Conservation (phyloP, 2,888 invertebrate species). For the Oasisia sp. region DNA sequence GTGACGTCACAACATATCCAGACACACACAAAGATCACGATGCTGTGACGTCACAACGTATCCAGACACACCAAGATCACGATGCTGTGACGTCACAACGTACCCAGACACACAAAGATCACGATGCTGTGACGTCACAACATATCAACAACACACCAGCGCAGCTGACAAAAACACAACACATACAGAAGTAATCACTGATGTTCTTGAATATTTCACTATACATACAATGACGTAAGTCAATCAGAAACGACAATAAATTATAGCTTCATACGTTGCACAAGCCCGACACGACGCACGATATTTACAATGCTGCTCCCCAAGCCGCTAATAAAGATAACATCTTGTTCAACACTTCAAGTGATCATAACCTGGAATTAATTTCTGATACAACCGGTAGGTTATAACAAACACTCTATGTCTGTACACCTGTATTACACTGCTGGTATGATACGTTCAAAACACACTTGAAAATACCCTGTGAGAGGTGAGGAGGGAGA, state of each 20-base stretch:
- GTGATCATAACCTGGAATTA: background rate
- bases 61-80: too few relatives aligned
- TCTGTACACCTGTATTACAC: background rate
- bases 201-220: background rate
- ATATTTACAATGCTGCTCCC: background rate
- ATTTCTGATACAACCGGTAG: background rate
- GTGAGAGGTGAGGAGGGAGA: too few relatives aligned
- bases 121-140: background rate
- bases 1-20: too few relatives aligned
- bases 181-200: background rate
- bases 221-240: background rate
- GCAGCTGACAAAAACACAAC: background rate
- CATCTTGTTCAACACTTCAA: background rate
- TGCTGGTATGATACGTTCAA: background rate
- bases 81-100: too few relatives aligned
- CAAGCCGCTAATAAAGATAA: background rate
- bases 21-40: too few relatives aligned
- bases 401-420: background rate
- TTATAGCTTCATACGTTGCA: background rate
- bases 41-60: too few relatives aligned
- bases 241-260: background rate
- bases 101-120: background rate
- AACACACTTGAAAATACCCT: background rate
- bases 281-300: slow-evolving; percentile 1
- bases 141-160: background rate